Evolutionary conservation across 2,888 invertebrate genomes (phyloP), one percentile per base, ranked within the genome.

Genomic region (Pseudoips prasinana): DNA sequence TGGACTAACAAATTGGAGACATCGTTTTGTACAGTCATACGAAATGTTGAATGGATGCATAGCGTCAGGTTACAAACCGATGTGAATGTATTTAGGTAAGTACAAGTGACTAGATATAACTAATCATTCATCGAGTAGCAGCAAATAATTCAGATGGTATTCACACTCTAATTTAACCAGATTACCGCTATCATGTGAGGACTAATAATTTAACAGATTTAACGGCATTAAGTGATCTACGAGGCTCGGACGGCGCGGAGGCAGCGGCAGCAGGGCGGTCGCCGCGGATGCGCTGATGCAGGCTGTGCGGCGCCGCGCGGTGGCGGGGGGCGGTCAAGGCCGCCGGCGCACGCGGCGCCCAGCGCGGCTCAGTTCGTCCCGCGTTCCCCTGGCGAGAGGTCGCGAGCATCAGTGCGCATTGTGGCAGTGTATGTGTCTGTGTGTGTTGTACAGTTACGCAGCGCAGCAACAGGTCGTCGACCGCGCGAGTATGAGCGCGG

Each of bases 401-500:
- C 41, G 56, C 11, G 37, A 37, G 36, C 20, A 22, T 33, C 33
- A 25, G 39, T 43, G 46, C 32, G 54, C 60, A 40, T 19, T 46
- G 67, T 64, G 65, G 47, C 45, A 62, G 70, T 66, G 68, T 58
- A 60, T 59, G 65, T 64, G 64, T 59, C 64, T 66, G 69, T 58
- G 61, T 59, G 65, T 64, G 64, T 59, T 64, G 60, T 63, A 73
- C 77, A 75, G 81, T 80, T 72, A 71, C 46, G 41, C 52, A 47
- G 30, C 44, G 62, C 52, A 49, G 52, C 48, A 40, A 45, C 64
- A 64, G 84, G 82, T 82, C 83, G 78, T 61, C 80, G 82, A 84
- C 84, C 84, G 82, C 74, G 71, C 77, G 76, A 76, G 69, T 70
- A 82, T 84, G 82, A 75, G 66, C 72, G 66, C 72, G 67, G 73